Conservation (phyloP, 1,140 invertebrate species). For the Pseudomyrmex dendroicus region DNA sequence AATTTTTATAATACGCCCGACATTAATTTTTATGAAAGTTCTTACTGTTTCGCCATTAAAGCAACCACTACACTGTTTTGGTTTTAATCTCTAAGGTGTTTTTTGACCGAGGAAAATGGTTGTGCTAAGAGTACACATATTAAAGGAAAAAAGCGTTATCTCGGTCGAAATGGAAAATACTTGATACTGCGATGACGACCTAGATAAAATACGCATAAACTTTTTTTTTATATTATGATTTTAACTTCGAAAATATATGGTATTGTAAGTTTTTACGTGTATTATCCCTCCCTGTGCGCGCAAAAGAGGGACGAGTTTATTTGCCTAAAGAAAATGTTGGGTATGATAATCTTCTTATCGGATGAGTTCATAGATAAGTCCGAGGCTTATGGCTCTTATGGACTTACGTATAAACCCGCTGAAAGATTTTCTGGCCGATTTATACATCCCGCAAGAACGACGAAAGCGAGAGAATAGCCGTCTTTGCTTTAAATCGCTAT, state of each 20-base stretch:
- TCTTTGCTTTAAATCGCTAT: not conserved
- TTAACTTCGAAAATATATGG: conserved; percentile 12
- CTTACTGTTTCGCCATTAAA: no score
- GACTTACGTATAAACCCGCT: conserved; percentile 11
- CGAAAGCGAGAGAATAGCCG: not conserved
- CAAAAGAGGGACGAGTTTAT: not conserved
- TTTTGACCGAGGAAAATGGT: no score
- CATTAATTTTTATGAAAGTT: no score
- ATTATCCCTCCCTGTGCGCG: not conserved
- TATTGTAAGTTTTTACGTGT: not conserved
- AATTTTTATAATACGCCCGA: no score
- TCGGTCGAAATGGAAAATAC: no score
- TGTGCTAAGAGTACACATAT: no score
- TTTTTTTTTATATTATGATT: not conserved
- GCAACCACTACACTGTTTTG: no score
- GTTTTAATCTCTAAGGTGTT: no score
- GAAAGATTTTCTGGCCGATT: conserved; percentile 30
- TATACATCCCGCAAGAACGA: not conserved
- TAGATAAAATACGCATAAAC: not conserved
- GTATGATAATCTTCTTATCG: conserved; percentile 62
- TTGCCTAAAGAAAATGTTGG: conserved; percentile 33
- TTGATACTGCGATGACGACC: no score
- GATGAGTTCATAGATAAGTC: conserved; percentile 34
- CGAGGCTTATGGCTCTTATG: not conserved
- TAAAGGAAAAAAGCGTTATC: not conserved